Percentiles rank a stretch among this genome's conserved stretches.
Conservation (phyloP, 1,140 invertebrate species). For the Dermatophagoides farinae region DNA sequence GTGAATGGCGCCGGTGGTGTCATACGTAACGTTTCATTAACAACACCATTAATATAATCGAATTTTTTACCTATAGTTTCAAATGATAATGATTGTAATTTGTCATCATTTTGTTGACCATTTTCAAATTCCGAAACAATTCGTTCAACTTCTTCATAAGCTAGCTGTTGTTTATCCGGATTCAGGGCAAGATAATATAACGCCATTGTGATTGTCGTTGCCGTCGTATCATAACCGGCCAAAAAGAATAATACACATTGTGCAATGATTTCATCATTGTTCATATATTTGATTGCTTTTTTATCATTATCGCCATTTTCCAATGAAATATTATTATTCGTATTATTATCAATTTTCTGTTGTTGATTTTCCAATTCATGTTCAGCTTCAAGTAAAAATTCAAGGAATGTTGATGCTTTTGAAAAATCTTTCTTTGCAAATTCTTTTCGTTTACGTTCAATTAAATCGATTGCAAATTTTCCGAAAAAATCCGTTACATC, state of each 20-base stretch:
- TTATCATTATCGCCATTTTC: too few relatives aligned
- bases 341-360: not conserved
- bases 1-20: conserved; percentile 24
- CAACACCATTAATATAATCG: conserved; percentile 9
- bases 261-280: conserved; percentile 33
- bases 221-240: conserved; percentile 42
- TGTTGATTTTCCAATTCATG: not conserved
- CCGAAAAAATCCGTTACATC: not conserved
- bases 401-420: not conserved
- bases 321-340: too few relatives aligned
- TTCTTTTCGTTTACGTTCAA: not conserved
- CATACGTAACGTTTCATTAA: conserved; percentile 9
- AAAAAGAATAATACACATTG: conserved; percentile 42
- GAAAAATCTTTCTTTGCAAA: not conserved
- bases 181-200: conserved; percentile 35
- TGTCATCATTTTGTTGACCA: conserved; percentile 15
- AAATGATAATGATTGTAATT: conserved; percentile 19
- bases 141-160: not conserved
- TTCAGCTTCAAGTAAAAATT: not conserved
- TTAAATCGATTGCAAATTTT: too few relatives aligned
- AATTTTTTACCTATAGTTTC: conserved; percentile 18
- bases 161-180: conserved; percentile 30
- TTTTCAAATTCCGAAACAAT: not conserved
- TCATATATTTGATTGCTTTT: conserved; percentile 10
- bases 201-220: conserved; percentile 32